phyloP scores from a whole-genome alignment of 2,888 invertebrate species.

The Ophion obscuratus region DNA sequence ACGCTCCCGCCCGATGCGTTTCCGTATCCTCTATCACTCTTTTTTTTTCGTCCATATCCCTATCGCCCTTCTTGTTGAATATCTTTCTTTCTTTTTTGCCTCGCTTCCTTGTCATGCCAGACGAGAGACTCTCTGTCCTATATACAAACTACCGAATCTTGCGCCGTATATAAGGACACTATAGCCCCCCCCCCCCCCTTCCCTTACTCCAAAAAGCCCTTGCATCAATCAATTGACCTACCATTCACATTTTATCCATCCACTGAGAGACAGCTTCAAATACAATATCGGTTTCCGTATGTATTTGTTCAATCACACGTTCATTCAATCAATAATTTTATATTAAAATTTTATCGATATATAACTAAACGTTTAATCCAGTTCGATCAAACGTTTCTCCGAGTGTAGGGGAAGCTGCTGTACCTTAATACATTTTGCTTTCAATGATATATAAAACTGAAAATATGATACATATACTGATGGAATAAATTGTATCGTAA shows the following conservation, averaged over 20 bases:
- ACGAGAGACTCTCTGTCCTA: conserved; percentile 28
- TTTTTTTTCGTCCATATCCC: conserved; percentile 10
- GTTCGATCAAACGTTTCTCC: neutral
- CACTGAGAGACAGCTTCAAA: conserved; percentile 12
- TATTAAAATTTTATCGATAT: neutral
- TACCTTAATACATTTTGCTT: too few species aligned
- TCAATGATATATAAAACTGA: too few species aligned
- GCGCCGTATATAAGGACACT: conserved; percentile 19
- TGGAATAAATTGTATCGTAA: too few species aligned
- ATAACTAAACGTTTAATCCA: neutral
- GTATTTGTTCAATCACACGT: conserved; percentile 15
- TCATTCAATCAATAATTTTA: conserved; percentile 6
- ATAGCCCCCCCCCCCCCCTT: conserved; percentile 16
- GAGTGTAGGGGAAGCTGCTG: too few species aligned
- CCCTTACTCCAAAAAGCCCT: too few species aligned
- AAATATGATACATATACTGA: too few species aligned
- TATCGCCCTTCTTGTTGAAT: conserved; percentile 15
- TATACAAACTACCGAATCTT: conserved; percentile 20
- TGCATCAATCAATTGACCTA: conserved; percentile 53
- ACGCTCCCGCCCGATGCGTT: conserved; percentile 53
- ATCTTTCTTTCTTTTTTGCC: conserved; percentile 14
- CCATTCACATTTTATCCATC: conserved; percentile 41
- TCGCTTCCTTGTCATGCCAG: conserved; percentile 53
- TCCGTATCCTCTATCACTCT: conserved; percentile 46
- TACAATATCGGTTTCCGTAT: conserved; percentile 14